phyloP scores from a whole-genome alignment of 2,888 invertebrate species.

The Tromatobia lineatoria region DNA sequence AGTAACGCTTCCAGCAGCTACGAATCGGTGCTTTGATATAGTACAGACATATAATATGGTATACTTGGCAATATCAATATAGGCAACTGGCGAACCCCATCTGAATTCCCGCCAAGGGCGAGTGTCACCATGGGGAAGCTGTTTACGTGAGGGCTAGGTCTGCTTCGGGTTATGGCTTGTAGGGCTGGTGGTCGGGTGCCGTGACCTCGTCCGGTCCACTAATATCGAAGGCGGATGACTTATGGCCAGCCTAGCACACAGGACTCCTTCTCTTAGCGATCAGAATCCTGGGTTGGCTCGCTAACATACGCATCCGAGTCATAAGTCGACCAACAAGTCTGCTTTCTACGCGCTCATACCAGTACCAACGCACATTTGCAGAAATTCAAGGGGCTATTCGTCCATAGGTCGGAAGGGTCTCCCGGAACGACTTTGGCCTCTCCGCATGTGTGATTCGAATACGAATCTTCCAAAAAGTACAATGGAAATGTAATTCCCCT shows the following conservation, averaged over 20 bases:
- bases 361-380: conserved; percentile 35
- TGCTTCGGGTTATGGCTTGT: conserved; percentile 48
- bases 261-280: conserved; percentile 32
- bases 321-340: conserved; percentile 43
- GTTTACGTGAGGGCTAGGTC: conserved; percentile 16
- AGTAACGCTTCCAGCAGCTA: conserved; percentile 60
- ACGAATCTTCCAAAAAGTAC: conserved; percentile 77
- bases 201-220: conserved; percentile 73
- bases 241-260: conserved; percentile 72
- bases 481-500: conserved; percentile 83
- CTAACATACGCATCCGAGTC: conserved; percentile 49
- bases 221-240: conserved; percentile 83
- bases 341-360: conserved; percentile 20
- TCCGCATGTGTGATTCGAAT: conserved; percentile 78
- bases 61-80: conserved; percentile 76
- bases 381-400: conserved; percentile 45
- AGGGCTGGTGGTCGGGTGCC: conserved; percentile 58
- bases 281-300: conserved; percentile 38
- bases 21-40: conserved; percentile 63
- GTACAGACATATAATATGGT: conserved; percentile 51
- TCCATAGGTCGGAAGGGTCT: conserved; percentile 60
- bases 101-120: conserved; percentile 55
- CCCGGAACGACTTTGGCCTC: conserved; percentile 57
- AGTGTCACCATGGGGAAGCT: conserved; percentile 45
- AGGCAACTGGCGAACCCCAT: conserved; percentile 74